These are phyloP conservation scores for Liasis olivaceus DNA, from an alignment of 2,797 vertebrate genomes.

Conservation along the genomic window DNA sequence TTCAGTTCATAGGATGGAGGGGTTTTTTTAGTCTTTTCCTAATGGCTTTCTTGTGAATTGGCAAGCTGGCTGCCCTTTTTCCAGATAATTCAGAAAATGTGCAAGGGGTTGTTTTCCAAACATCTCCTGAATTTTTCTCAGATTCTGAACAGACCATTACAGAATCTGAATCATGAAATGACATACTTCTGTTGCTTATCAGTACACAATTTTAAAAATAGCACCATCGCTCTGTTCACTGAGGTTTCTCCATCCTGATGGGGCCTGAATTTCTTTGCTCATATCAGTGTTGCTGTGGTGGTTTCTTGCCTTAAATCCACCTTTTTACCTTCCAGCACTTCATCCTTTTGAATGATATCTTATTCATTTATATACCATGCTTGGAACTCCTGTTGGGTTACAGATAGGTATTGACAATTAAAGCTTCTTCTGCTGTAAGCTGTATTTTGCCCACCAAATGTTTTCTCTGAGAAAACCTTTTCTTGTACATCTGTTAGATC, in stretches of 20 bases:
- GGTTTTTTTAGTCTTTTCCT: background rate
- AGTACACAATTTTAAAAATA: background rate
- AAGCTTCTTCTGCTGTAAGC: background rate
- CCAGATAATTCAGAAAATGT: background rate
- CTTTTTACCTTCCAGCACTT: background rate
- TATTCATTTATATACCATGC: background rate
- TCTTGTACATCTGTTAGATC: background rate
- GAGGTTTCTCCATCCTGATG: background rate
- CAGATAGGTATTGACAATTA: background rate
- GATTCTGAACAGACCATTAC: background rate
- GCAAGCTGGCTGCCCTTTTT: background rate
- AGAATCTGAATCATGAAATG: background rate
- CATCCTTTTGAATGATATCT: background rate
- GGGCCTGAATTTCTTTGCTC: slow-evolving; percentile 4
- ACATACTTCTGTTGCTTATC: background rate
- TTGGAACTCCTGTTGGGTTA: background rate
- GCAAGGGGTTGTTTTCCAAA: background rate
- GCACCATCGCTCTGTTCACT: background rate
- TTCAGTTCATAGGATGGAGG: background rate
- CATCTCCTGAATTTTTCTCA: background rate
- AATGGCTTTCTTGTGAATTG: background rate
- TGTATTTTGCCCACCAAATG: background rate
- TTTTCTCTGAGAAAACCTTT: background rate
- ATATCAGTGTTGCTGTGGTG: background rate
- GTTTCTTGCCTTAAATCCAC: background rate